phyloP scores from a whole-genome alignment of 2,888 invertebrate species.

The Thera britannica region DNA sequence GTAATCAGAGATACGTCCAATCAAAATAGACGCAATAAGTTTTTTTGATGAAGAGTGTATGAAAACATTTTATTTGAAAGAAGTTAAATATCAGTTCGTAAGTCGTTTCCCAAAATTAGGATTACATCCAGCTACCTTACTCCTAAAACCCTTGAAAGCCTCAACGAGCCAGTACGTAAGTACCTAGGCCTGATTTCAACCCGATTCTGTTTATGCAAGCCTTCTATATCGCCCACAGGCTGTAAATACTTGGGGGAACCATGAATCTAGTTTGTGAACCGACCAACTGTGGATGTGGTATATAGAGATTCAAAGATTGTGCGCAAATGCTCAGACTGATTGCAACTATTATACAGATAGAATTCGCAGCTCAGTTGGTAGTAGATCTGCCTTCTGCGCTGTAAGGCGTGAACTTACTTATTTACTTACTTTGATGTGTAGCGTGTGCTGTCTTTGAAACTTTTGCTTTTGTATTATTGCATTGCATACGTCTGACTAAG shows the following conservation, averaged over 20 bases:
- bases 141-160: conserved; percentile 4
- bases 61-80: too few species aligned
- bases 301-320: not conserved
- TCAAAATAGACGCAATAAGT: too few species aligned
- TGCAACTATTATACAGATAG: too few species aligned
- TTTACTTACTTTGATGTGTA: too few species aligned
- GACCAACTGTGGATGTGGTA: not conserved
- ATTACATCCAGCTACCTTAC: not conserved
- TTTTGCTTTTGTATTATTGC: too few species aligned
- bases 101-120: not conserved
- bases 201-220: conserved; percentile 15
- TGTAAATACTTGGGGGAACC: not conserved
- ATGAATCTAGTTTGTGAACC: not conserved
- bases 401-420: too few species aligned
- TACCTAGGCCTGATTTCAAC: not conserved
- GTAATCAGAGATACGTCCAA: too few species aligned
- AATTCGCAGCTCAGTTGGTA: too few species aligned
- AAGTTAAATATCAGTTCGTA: not conserved
- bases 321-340: not conserved
- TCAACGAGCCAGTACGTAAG: not conserved
- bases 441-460: too few species aligned
- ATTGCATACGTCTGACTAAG: too few species aligned
- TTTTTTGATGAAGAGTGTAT: too few species aligned
- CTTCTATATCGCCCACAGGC: conserved; percentile 9
- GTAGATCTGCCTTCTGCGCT: too few species aligned